Base-by-base conservation (phyloP, 2,888 invertebrate species). In the Falcaria lacertinaria region DNA sequence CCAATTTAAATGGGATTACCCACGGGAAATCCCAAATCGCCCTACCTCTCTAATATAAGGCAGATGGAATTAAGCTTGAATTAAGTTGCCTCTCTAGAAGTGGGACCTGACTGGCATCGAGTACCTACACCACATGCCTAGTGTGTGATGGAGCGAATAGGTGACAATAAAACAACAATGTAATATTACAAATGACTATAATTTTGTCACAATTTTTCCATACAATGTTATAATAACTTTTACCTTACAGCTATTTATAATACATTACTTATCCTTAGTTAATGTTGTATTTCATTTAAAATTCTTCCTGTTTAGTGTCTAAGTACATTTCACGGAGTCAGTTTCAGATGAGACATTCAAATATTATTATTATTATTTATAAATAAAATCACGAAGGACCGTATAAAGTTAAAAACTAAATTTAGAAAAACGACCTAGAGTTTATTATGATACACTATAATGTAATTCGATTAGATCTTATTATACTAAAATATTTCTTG, bases 171-270 rank as follows among this genome's bases (percentile, higher is more conserved):
- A 89, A 89, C 85, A 84, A 79, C 73, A 77, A 60, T 80, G 1
- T 79, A 88, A 89, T 90, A 89, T 89, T 90, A 90, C 89, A 90
- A 90, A 90, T 90, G 90, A 90, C 90, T 90, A 89, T 89, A 90
- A 88, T 90, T 89, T 87, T 89, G 89, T 89, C 90, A 90, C 89
- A 88, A 89, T 88, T 88, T 86, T 88, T 89, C 89, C 89, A 88
- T 89, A 89, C 89, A 89, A 82, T 89, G 89, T 90, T 89, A 88
- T 89, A 88, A 89, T 89, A 89, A 89, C 89, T 88, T 88, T 88
- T 86, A 87, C 85, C 88, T 87, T 88, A 88, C 45, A 61, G 55
- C 86, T 88, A 88, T 81, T 86, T 89, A 89, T 89, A 88, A 87
- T 89, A 88, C 88, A 89, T 85, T 84, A 88, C 88, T 88, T 89